Evolutionary conservation across 2,113 vertebrate species (phyloP).

Genomic region (Amazona vittata): DNA sequence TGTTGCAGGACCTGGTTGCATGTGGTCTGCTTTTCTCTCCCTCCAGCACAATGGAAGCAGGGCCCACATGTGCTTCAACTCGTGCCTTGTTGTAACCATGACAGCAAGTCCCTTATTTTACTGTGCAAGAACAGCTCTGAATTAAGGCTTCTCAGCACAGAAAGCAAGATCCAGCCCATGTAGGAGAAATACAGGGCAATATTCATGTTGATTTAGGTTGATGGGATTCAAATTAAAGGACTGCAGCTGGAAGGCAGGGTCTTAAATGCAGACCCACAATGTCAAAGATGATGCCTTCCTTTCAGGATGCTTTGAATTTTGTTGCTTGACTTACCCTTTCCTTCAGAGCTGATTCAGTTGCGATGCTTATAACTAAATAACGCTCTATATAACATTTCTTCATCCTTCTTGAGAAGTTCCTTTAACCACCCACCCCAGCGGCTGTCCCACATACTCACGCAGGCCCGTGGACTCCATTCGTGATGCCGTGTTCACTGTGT

Average conservation of each 20-base stretch:
- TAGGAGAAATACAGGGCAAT: background rate
- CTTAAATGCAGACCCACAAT: background rate
- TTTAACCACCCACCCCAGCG: background rate
- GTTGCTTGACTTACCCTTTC: background rate
- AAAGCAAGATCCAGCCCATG: background rate
- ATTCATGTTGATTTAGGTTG: background rate
- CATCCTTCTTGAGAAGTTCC: background rate
- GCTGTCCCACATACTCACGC: constrained; percentile 73
- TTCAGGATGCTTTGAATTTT: background rate
- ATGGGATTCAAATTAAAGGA: background rate
- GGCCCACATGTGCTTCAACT: background rate
- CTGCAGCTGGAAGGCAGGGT: background rate
- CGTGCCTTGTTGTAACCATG: background rate
- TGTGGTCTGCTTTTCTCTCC: background rate
- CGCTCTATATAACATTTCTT: background rate
- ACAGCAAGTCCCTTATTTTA: background rate
- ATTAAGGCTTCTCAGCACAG: background rate
- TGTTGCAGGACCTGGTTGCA: no score
- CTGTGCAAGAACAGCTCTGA: background rate
- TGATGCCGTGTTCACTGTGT: constrained; percentile 91
- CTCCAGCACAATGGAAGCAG: background rate
- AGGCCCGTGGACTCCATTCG: constrained; percentile 92
- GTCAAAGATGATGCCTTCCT: background rate
- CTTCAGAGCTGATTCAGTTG: background rate
- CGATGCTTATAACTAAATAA: background rate